Base-by-base conservation (phyloP, 2,797 vertebrate genomes). In the Dromococcyx pavoninus region DNA sequence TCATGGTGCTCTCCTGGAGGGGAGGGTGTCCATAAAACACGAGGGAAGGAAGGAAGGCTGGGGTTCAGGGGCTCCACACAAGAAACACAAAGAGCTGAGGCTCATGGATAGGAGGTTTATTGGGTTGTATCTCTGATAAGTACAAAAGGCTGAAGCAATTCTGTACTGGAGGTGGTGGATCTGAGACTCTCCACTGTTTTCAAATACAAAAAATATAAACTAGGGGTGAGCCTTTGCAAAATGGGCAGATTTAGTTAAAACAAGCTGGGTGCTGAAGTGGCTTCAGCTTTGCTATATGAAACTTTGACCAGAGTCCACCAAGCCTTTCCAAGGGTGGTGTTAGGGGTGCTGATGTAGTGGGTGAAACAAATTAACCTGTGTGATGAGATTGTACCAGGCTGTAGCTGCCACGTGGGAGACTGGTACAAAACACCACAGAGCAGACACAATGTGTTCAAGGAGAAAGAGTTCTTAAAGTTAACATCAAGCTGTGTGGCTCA, bases 21-120 rank as follows among this genome's bases (percentile, higher is more conserved):
- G 10, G 32, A 33, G 25, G 16, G 22, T 1, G 3, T 30, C 46
- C 23, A 48, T 23, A 48, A 48, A 43, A 17, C 43, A 2, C 3
- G 10, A 0, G 4, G 30, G 62, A 19, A 58, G 48, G 62, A 19
- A 58, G 48, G 48, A 10, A 32, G 33, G 6, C 4, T 32, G 67
- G 58, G 28, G 28, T 8, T 27, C 2, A 2, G 8, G 33, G 46
- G 3, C 37, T 13, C 21, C 9, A 41, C 23, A 3, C 13, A 60
- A 91, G 46, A 69, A 56, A 73, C 33, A 73, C 65, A 22, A 14
- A 72, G 88, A 92, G 90, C 53, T 24, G 44, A 66, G 57, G 60
- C 57, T 83, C n/a, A 9, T 86, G 93, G 57, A 86, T 91, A 75
- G 0, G 27, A 95, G 91, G 78, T 98, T 98, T 98, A 98, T 97